Conservation (phyloP, 2,113 vertebrate species). For the Emydura subglobosa region DNA sequence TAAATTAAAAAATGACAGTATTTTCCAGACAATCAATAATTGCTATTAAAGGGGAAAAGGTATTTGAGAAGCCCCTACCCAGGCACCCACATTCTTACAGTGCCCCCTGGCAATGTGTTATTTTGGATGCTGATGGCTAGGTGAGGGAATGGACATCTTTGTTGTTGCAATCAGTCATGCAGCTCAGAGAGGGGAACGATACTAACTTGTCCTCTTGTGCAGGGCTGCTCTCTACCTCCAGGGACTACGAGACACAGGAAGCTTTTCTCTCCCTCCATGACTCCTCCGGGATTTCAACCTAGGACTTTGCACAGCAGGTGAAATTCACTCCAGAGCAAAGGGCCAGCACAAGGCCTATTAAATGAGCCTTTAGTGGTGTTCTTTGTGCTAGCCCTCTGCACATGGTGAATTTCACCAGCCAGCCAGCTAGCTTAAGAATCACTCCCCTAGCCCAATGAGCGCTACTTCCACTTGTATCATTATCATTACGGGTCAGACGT, state of each 20-base stretch:
- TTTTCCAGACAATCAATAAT: background rate
- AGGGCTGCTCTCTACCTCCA: background rate
- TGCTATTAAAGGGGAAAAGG: background rate
- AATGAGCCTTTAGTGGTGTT: background rate
- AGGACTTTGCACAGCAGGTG: background rate
- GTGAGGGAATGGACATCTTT: background rate
- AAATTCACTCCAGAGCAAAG: background rate
- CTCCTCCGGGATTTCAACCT: background rate
- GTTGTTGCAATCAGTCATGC: background rate
- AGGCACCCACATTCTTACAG: background rate
- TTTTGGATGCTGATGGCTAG: background rate
- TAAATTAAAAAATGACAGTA: background rate
- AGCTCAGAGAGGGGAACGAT: background rate
- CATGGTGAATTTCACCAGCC: background rate
- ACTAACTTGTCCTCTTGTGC: background rate
- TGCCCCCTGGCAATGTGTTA: background rate
- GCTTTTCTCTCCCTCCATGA: background rate
- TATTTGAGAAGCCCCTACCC: background rate
- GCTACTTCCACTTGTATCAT: background rate
- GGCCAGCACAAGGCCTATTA: background rate
- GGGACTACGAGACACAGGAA: background rate
- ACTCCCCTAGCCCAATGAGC: too few species aligned
- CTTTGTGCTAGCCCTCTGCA: background rate
- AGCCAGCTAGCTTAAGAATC: background rate
- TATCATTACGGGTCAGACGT: background rate